Evolutionary conservation across 2,888 invertebrate genomes (phyloP), one percentile per base, ranked within the genome.

Genomic region (Bellardia pandia): DNA sequence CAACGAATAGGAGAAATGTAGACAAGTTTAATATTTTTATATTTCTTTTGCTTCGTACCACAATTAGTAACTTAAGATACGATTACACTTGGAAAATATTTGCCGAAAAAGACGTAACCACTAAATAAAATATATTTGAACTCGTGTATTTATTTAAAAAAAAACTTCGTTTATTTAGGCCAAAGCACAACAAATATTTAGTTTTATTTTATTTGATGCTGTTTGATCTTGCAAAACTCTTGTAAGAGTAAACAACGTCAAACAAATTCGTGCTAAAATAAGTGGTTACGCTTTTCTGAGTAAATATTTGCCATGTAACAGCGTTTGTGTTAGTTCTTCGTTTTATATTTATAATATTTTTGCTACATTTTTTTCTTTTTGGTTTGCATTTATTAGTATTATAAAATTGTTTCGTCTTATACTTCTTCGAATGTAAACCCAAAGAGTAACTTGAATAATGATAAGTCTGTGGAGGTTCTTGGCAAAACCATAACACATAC

Each of bases 61-160:
- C 86, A 87, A 87, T 87, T 74, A 69, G 53, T 80, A 84, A 74
- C 45, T 68, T 71, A 76, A 23, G 23, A 23, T 23, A 23, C 23
- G 23, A 23, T 23, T 1, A 23, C 23, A 23, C 23, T 23, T 23
- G 23, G 23, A 23, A 23, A 23, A 23, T 23, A 23, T 23, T 23
- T 23, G 23, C 23, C 23, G 23, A 23, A 23, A 23, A 23, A 23
- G 23, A 23, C 23, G 23, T 23, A 23, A 23, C 23, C 23, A 23
- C 23, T 23, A 23, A 23, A 23, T 23, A 23, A 23, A 23, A 23
- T 23, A 23, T 23, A 23, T 23, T 23, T 23, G 23, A 23, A 23
- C 23, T 23, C 23, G 23, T 23, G 0, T 23, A 23, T 23, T 23
- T 23, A 23, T 23, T 23, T 23, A 23, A 23, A 23, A 23, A 23